Base-by-base conservation (phyloP, 1,140 invertebrate species). In the Tetraneura akinire region DNA sequence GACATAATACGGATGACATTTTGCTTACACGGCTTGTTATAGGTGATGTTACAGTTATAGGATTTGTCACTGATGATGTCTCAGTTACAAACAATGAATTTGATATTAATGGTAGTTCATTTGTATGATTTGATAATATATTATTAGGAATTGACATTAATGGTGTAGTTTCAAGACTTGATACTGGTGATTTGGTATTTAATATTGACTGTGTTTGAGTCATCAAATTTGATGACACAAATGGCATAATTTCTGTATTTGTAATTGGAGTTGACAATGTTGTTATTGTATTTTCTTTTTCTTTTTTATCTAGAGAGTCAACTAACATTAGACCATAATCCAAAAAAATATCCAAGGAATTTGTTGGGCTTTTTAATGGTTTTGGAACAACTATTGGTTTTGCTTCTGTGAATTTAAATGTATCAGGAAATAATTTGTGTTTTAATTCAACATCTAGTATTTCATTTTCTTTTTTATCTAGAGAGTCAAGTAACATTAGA, bases 21-120 rank as follows among this genome's bases (percentile, higher is more conserved):
- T n/a, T 23, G 4, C 1, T 64, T 64, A 64, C 32, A 64, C 14
- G 29, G 1, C 9, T 68, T 68, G 64, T 21, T 42, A 68, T 18
- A 13, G 64, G 45, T n/a, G 64, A 68, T 42, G 47, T 14, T 47
- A 42, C 64, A 37, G 23, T 74, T 29, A 32, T 14, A 53, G 51
- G 11, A 14, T 18, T 74, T n/a, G 51, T 32, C 16, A 57, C 49
- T 73, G 68, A 70, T 47, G 45, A n/a, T n/a, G n/a, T n/a, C n/a
- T n/a, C n/a, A n/a, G n/a, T n/a, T n/a, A n/a, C n/a, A n/a, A n/a
- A n/a, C n/a, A n/a, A n/a, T n/a, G n/a, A n/a, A n/a, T 8, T 37
- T 37, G 32, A 37, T 37, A 37, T 8, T 8, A 37, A 37, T 4
- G 32, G 32, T 37, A 3, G 3, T 37, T 8, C 8, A 37, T 37